phyloP scores from a whole-genome alignment of 2,888 invertebrate species.

The Chydorus sphaericus region DNA sequence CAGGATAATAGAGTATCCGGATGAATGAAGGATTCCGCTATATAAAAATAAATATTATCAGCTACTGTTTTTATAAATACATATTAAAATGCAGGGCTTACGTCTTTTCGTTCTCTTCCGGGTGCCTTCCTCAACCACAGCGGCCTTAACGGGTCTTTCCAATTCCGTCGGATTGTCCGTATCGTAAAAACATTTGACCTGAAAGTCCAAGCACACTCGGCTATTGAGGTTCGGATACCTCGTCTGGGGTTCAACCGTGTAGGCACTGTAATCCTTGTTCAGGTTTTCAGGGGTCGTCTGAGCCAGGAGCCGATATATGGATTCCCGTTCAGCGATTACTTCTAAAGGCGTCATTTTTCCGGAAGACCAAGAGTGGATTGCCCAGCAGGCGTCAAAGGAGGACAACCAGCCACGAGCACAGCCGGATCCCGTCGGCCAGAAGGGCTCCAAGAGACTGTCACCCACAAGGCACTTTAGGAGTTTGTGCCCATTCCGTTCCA shows the following conservation, averaged over 20 bases:
- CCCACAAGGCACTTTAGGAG: slow-evolving; percentile 84
- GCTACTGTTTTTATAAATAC: too few species aligned
- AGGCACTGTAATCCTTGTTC: slow-evolving; percentile 71
- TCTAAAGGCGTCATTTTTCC: slow-evolving; percentile 55
- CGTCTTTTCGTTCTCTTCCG: slow-evolving; percentile 50
- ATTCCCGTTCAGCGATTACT: slow-evolving; percentile 86
- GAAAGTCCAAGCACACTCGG: slow-evolving; percentile 52
- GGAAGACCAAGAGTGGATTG: slow-evolving; percentile 67
- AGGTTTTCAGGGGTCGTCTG: slow-evolving; percentile 96
- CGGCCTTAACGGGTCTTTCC: slow-evolving; percentile 27
- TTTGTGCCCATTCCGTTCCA: slow-evolving; percentile 57
- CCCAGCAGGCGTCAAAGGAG: slow-evolving; percentile 92
- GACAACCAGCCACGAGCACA: slow-evolving; percentile 94
- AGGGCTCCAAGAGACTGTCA: slow-evolving; percentile 90
- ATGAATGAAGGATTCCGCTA: slow-evolving; percentile 48
- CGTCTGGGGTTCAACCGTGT: slow-evolving; percentile 72
- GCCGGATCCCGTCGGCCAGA: slow-evolving; percentile 98
- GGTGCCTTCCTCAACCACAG: slow-evolving; percentile 39
- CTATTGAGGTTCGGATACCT: slow-evolving; percentile 72
- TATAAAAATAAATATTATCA: slow-evolving; percentile 11
- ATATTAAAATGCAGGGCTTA: too few species aligned
- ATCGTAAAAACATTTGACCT: slow-evolving; percentile 41
- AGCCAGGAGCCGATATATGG: slow-evolving; percentile 70
- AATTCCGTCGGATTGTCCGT: slow-evolving; percentile 50
- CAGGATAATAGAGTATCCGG: slow-evolving; percentile 61